Evolutionary conservation across 2,888 invertebrate genomes (phyloP).

Genomic region (Acronicta alni): DNA sequence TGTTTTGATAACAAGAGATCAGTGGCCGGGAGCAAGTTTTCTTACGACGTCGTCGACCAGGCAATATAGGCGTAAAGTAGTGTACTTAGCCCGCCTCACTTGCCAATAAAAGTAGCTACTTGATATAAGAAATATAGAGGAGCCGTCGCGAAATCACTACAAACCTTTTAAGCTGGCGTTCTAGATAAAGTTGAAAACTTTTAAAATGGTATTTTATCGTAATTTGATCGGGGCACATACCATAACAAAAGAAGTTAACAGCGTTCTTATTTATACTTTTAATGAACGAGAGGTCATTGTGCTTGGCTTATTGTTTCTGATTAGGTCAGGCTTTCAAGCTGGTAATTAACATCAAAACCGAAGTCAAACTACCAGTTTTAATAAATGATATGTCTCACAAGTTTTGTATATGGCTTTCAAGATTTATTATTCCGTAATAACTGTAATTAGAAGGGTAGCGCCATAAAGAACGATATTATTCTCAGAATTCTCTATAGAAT

Average conservation of each 20-base stretch:
- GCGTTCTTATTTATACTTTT: constrained; percentile 38
- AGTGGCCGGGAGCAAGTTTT: constrained; percentile 62
- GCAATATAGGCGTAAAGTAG: constrained; percentile 66
- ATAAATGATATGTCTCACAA: constrained; percentile 18
- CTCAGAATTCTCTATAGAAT: no score
- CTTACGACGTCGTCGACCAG: constrained; percentile 54
- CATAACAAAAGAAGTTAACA: constrained; percentile 28
- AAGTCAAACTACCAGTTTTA: constrained; percentile 4
- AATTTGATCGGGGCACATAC: constrained; percentile 47
- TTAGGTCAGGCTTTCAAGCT: constrained; percentile 9
- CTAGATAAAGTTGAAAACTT: constrained; percentile 50
- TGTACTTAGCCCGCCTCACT: constrained; percentile 66
- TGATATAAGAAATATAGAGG: constrained; percentile 55
- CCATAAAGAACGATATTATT: neutral
- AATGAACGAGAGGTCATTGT: constrained; percentile 27
- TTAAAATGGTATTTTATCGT: constrained; percentile 48
- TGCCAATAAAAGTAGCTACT: constrained; percentile 64
- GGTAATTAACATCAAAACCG: constrained; percentile 4
- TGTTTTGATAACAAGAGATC: constrained; percentile 67
- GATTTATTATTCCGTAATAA: constrained; percentile 13
- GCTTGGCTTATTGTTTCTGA: constrained; percentile 4
- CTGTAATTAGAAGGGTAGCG: constrained; percentile 9
- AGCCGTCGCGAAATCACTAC: constrained; percentile 55
- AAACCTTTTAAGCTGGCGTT: constrained; percentile 57
- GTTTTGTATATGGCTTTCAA: neutral